These are phyloP conservation scores for Drosophila diplacantha DNA, from an alignment of 2,888 invertebrate species.

Conservation along the genomic window DNA sequence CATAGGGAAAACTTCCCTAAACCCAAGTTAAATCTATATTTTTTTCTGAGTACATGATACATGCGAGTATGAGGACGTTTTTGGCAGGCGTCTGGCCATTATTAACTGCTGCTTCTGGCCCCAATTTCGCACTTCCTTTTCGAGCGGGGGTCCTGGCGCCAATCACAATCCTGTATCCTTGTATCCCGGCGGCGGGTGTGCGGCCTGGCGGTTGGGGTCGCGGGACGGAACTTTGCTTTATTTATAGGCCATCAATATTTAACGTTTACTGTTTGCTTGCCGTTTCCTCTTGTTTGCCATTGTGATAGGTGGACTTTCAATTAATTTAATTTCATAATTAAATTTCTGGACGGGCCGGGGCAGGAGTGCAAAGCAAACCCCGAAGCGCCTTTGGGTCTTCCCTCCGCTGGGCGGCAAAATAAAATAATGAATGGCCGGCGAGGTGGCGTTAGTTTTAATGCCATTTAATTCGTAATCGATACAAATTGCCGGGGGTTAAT, in stretches of 20 bases:
- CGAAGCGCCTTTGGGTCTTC: background rate
- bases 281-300: constrained; percentile 38
- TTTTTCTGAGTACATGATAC: constrained; percentile 5
- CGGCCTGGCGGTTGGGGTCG: background rate
- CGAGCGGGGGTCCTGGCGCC: constrained; percentile 8
- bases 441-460: constrained; percentile 34
- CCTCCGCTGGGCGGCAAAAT: constrained; percentile 1
- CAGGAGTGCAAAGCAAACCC: constrained; percentile 15
- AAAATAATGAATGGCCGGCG: constrained; percentile 23
- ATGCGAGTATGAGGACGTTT: constrained; percentile 9
- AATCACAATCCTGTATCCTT: constrained; percentile 14
- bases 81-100: constrained; percentile 48
- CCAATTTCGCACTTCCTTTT: constrained; percentile 11
- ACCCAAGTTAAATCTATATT: background rate
- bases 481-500: constrained; percentile 41
- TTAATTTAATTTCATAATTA: constrained; percentile 65
- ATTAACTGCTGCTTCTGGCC: constrained; percentile 51
- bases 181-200: background rate
- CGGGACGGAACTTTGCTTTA: constrained; percentile 42
- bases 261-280: constrained; percentile 56
- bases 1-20: background rate
- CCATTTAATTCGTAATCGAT: constrained; percentile 33
- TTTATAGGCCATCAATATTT: constrained; percentile 64
- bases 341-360: constrained; percentile 34
- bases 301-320: constrained; percentile 48